Percentiles rank a stretch among this genome's conserved stretches.
Conservation (phyloP, 92 coral and sea anemone species). For the Siderastrea siderea region DNA sequence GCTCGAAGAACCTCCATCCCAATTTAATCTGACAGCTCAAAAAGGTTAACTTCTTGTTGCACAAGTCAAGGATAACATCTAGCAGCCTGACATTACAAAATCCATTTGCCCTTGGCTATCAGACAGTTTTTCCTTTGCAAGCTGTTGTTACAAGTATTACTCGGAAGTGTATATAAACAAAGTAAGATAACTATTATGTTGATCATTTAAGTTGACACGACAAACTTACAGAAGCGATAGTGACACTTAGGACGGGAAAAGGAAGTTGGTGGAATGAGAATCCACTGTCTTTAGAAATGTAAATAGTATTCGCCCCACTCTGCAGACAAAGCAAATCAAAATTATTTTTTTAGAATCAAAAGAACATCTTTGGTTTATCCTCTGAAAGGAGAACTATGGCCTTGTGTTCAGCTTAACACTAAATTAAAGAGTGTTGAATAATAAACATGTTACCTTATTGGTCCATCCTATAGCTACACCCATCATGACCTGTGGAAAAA, state of each 20-base stretch:
- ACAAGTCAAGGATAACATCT: too few species aligned
- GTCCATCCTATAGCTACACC: slow-evolving; percentile 62
- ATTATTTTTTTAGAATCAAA: neutral
- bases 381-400: neutral
- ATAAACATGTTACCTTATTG: slow-evolving; percentile 39
- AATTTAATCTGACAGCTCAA: too few species aligned
- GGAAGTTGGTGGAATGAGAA: slow-evolving; percentile 34
- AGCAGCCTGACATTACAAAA: too few species aligned
- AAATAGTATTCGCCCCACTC: slow-evolving; percentile 19
- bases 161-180: too few species aligned
- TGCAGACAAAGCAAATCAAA: neutral
- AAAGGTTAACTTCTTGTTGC: too few species aligned
- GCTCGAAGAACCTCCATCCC: too few species aligned
- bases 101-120: too few species aligned
- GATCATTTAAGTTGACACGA: too few species aligned
- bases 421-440: neutral
- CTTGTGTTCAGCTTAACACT: neutral
- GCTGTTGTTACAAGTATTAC: too few species aligned
- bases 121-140: too few species aligned
- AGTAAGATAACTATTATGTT: neutral
- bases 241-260: neutral
- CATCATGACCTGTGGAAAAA: slow-evolving; percentile 20
- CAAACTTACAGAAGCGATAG: slow-evolving; percentile 19
- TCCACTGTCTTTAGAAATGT: slow-evolving; percentile 61
- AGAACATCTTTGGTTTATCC: neutral